These are phyloP conservation scores for Eupsilia transversa DNA, from an alignment of 2,888 invertebrate genomes.

Conservation along the genomic window DNA sequence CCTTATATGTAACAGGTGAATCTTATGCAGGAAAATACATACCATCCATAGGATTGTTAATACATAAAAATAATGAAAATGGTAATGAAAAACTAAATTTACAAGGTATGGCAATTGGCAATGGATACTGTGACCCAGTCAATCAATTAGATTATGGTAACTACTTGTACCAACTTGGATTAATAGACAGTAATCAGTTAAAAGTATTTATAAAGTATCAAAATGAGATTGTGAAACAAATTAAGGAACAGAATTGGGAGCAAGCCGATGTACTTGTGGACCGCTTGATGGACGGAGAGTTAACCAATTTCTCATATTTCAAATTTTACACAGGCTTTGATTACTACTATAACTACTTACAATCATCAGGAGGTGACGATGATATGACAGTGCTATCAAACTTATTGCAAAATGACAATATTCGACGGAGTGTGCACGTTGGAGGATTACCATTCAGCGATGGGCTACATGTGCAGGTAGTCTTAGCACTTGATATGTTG, in stretches of 20 bases:
- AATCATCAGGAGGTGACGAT: constrained; percentile 84
- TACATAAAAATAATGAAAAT: constrained; percentile 85
- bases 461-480: constrained; percentile 85
- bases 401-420: constrained; percentile 79
- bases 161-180: constrained; percentile 88
- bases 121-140: constrained; percentile 88
- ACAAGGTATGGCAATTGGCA: constrained; percentile 89
- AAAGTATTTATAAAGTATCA: constrained; percentile 91
- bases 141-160: constrained; percentile 88
- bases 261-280: constrained; percentile 93
- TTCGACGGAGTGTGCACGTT: constrained; percentile 91
- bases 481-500: constrained; percentile 90
- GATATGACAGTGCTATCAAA: constrained; percentile 81
- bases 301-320: constrained; percentile 87
- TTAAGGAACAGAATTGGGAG: constrained; percentile 91
- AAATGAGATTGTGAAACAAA: constrained; percentile 89
- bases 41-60: constrained; percentile 88
- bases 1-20: constrained; percentile 92
- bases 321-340: constrained; percentile 93
- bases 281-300: constrained; percentile 89
- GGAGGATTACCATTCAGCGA: constrained; percentile 90
- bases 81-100: constrained; percentile 82
- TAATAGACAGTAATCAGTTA: constrained; percentile 90
- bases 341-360: constrained; percentile 94
- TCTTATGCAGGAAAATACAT: constrained; percentile 91